Evolutionary conservation across 2,888 invertebrate genomes (phyloP).

Genomic region (Ormyrus labotus): DNA sequence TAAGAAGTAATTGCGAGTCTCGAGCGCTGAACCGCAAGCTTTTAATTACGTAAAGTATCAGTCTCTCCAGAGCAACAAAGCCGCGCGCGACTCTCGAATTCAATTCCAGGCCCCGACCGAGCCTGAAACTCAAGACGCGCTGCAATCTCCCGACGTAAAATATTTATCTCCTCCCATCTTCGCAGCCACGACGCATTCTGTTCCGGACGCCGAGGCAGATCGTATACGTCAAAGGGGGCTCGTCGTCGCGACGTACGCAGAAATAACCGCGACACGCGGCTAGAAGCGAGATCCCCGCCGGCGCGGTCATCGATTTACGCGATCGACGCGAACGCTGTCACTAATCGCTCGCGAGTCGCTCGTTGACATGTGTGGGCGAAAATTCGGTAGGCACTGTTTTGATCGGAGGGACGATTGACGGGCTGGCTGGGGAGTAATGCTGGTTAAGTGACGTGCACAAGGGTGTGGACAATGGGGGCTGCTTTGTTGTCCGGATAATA

Average conservation of each 20-base stretch:
- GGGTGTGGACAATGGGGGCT: no score
- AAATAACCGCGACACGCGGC: slow-evolving; percentile 10
- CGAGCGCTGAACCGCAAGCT: no score
- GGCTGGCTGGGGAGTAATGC: no score
- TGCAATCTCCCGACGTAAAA: neutral
- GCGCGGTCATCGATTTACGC: slow-evolving; percentile 29
- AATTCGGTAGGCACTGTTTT: neutral
- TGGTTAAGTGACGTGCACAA: no score
- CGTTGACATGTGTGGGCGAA: neutral
- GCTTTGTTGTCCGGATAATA: no score
- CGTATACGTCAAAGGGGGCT: slow-evolving; percentile 13
- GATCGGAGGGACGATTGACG: neutral
- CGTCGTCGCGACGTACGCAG: neutral
- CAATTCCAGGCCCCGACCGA: no score
- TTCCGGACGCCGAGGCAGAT: neutral
- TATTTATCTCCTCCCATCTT: neutral
- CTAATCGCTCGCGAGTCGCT: slow-evolving; percentile 7
- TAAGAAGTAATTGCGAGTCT: no score
- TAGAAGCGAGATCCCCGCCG: neutral
- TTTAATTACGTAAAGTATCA: no score
- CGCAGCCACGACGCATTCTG: neutral
- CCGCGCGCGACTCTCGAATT: no score
- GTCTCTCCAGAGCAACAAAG: no score
- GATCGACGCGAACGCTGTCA: slow-evolving; percentile 21
- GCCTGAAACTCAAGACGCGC: no score